phyloP scores from a whole-genome alignment of 2,797 vertebrate species.

The Alectoris magna region DNA sequence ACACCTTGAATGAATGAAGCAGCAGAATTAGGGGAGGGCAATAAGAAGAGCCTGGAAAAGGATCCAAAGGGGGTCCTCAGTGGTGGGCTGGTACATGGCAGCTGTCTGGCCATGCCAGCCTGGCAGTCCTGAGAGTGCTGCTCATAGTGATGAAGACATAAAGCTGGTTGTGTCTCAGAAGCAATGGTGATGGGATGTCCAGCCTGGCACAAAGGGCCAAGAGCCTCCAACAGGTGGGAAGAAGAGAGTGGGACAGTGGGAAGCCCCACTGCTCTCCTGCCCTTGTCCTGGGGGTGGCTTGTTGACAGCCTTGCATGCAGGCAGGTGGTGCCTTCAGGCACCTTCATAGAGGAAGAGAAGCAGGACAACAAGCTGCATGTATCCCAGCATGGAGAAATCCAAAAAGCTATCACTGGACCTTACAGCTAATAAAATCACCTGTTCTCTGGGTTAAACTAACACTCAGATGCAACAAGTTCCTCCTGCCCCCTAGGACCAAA shows the following conservation, averaged over 20 bases:
- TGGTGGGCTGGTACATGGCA: not conserved
- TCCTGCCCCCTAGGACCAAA: accelerated
- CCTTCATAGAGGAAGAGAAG: not conserved
- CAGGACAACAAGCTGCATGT: not conserved
- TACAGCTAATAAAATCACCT: not conserved
- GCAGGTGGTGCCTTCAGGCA: not conserved
- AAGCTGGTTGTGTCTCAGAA: not conserved
- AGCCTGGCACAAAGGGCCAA: not conserved
- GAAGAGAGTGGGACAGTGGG: not conserved
- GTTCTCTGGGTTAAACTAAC: not conserved
- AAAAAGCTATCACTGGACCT: not conserved
- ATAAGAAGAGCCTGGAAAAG: not conserved
- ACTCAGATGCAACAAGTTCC: not conserved
- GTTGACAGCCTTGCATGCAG: not conserved
- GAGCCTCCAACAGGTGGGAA: not conserved
- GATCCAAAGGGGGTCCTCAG: not conserved
- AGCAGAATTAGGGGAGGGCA: not conserved
- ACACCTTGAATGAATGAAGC: not conserved
- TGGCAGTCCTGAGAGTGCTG: not conserved
- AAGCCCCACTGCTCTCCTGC: not conserved
- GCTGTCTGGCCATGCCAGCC: accelerated
- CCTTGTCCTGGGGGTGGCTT: not conserved
- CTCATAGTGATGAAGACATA: not conserved
- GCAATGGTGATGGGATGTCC: accelerated
- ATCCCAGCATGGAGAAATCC: not conserved